A percentile compares a stretch with the other conserved stretches of the same genome.
phyloP scores from a whole-genome alignment of 2,113 vertebrate genomes.

The Euleptes europaea region DNA sequence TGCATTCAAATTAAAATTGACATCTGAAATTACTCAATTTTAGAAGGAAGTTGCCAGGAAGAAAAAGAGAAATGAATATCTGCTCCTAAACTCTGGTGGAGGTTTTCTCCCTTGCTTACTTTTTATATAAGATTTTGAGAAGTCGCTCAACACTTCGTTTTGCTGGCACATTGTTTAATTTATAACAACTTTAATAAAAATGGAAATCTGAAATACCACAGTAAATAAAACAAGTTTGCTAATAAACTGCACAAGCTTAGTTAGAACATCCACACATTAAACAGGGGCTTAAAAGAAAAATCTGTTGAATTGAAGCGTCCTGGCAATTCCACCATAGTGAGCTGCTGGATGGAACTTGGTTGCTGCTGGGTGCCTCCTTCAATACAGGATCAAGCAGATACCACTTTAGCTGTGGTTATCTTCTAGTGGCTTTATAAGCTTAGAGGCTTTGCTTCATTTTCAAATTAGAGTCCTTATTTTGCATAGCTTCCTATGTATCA shows the following conservation, averaged over 20 bases:
- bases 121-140: constrained; percentile 53
- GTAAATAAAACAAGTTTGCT: constrained; percentile 48
- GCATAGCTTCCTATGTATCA: constrained; percentile 37
- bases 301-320: constrained; percentile 41
- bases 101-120: not conserved
- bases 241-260: constrained; percentile 40
- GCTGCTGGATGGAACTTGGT: constrained; percentile 28
- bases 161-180: constrained; percentile 66
- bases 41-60: constrained; percentile 54
- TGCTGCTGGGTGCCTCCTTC: constrained; percentile 24
- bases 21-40: constrained; percentile 55
- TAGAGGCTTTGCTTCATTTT: constrained; percentile 36
- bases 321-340: constrained; percentile 43
- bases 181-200: constrained; percentile 60
- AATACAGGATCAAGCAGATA: constrained; percentile 31
- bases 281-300: constrained; percentile 39
- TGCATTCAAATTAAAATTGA: constrained; percentile 41
- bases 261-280: constrained; percentile 55
- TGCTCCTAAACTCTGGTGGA: constrained; percentile 18
- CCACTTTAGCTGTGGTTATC: constrained; percentile 40
- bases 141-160: constrained; percentile 51
- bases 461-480: constrained; percentile 58
- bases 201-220: constrained; percentile 58
- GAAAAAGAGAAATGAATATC: constrained; percentile 26
- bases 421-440: constrained; percentile 49